These are phyloP conservation scores for Sitobion miscanthi DNA, from an alignment of 1,140 invertebrate species.

Conservation along the genomic window DNA sequence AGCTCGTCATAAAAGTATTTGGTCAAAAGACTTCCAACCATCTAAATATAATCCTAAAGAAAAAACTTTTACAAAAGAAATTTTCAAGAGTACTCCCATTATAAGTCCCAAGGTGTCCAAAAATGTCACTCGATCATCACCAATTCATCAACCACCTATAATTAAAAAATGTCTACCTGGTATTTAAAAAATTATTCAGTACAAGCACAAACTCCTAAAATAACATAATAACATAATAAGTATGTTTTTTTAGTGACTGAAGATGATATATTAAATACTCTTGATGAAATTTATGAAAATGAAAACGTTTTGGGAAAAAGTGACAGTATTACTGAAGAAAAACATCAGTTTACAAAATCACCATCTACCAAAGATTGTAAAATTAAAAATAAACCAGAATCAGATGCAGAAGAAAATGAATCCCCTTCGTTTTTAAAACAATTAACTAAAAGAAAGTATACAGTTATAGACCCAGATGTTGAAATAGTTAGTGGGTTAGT, in stretches of 20 bases:
- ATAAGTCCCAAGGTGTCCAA: not conserved
- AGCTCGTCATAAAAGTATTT: constrained; percentile 51
- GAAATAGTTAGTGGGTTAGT: constrained; percentile 50
- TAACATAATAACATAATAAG: not conserved
- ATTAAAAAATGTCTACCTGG: not conserved
- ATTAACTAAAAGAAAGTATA: constrained; percentile 32
- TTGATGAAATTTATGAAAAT: constrained; percentile 46
- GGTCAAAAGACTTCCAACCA: constrained; percentile 35
- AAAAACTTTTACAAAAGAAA: not conserved
- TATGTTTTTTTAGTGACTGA: constrained; percentile 32
- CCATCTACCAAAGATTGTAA: not conserved
- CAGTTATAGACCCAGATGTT: constrained; percentile 37
- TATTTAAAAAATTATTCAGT: not conserved
- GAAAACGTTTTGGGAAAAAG: not conserved
- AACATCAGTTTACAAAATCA: not conserved
- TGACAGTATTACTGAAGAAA: not conserved
- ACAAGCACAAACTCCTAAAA: not conserved
- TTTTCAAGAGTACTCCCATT: not conserved
- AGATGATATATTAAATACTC: constrained; percentile 37
- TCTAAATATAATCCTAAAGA: not conserved
- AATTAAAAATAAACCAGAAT: not conserved
- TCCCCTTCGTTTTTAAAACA: not conserved
- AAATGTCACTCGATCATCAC: not conserved
- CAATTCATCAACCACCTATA: not conserved
- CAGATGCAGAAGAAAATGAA: not conserved